Percentiles rank a stretch among this genome's conserved stretches.
These are phyloP conservation scores for Penaeus vannamei DNA, from an alignment of 1,140 invertebrate species.

Conservation along the genomic window DNA sequence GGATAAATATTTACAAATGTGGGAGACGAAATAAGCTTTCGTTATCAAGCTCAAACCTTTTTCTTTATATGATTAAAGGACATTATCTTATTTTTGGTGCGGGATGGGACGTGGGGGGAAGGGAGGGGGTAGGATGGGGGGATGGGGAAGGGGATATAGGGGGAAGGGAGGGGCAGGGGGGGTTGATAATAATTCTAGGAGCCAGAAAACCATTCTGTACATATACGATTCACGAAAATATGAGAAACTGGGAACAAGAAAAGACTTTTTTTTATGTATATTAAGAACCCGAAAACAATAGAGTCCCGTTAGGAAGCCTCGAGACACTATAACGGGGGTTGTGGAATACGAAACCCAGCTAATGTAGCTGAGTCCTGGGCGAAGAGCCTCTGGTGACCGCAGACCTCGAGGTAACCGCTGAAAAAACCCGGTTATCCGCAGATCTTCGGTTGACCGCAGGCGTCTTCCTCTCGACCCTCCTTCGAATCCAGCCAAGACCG, in stretches of 20 bases:
- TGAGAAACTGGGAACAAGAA: constrained; percentile 57
- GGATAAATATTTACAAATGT: constrained; percentile 60
- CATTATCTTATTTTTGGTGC: constrained; percentile 38
- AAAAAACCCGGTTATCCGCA: no score
- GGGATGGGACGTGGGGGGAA: no score
- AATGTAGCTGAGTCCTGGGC: constrained; percentile 41
- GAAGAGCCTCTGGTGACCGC: no score
- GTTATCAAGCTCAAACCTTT: constrained; percentile 50
- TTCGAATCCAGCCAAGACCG: no score
- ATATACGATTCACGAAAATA: constrained; percentile 54
- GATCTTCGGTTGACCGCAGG: no score
- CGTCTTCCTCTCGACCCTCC: no score
- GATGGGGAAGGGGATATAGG: no score
- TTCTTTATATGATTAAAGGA: constrained; percentile 35
- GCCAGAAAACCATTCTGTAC: constrained; percentile 59
- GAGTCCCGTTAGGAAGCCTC: constrained; percentile 42
- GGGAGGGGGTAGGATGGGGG: no score
- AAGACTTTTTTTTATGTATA: constrained; percentile 20
- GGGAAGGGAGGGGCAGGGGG: no score
- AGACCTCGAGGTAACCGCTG: constrained; percentile 38
- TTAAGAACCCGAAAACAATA: constrained; percentile 52
- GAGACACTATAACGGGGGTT: constrained; percentile 24
- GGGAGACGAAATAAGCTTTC: constrained; percentile 55
- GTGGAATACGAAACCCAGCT: constrained; percentile 40
- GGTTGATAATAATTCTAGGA: constrained; percentile 32